phyloP scores from a whole-genome alignment of 92 coral and sea anemone genomes.

The Plumapathes pennacea region DNA sequence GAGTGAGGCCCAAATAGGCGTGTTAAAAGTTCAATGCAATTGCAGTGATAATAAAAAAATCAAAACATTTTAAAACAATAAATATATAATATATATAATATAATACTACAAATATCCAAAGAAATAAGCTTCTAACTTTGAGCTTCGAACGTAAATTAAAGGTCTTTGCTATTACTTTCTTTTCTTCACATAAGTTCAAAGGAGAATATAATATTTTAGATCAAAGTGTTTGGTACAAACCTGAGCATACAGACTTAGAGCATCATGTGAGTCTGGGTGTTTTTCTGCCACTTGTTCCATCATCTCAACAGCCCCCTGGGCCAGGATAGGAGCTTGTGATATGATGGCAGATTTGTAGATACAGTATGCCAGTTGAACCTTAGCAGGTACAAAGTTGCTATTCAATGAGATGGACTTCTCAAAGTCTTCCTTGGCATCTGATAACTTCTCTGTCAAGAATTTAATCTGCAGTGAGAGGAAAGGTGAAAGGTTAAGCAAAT shows the following conservation, averaged over 20 bases:
- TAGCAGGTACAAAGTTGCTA: slow-evolving; percentile 84
- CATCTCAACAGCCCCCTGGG: slow-evolving; percentile 84
- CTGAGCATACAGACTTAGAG: slow-evolving; percentile 92
- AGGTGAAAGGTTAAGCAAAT: not conserved
- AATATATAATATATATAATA: too few species aligned
- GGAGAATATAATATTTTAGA: too few species aligned
- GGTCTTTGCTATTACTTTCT: too few species aligned
- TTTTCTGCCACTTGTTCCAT: slow-evolving; percentile 66
- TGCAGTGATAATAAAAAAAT: too few species aligned
- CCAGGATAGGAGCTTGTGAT: slow-evolving; percentile 79
- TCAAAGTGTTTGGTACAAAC: too few species aligned
- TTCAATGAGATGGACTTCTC: slow-evolving; percentile 82
- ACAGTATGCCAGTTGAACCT: slow-evolving; percentile 89
- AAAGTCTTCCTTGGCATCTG: slow-evolving; percentile 89
- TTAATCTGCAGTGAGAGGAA: slow-evolving; percentile 50
- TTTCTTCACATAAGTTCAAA: too few species aligned
- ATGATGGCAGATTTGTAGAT: slow-evolving; percentile 88
- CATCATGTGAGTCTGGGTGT: slow-evolving; percentile 80
- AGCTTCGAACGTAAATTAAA: too few species aligned
- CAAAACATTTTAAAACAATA: too few species aligned
- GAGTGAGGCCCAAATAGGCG: too few species aligned
- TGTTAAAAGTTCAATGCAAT: too few species aligned
- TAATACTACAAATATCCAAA: too few species aligned
- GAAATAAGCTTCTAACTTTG: too few species aligned
- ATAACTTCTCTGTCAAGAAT: slow-evolving; percentile 81